Evolutionary conservation across 2,797 vertebrate genomes (phyloP).

Genomic region (Coracias cyanogaster): DNA sequence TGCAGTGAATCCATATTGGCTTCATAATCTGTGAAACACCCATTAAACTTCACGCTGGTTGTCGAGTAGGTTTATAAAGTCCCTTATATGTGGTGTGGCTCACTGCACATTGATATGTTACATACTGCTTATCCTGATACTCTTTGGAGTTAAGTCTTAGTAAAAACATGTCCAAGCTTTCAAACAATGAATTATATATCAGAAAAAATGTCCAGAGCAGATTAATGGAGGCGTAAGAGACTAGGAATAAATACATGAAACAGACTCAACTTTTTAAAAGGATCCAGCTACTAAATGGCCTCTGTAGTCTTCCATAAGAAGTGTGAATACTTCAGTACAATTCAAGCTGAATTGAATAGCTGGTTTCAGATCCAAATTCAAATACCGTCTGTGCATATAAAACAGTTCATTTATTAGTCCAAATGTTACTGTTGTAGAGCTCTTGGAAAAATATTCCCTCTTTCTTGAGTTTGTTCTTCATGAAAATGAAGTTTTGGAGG

Average conservation of each 20-base stretch:
- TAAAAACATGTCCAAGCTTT: slow-evolving; percentile 31
- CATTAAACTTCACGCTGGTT: neutral
- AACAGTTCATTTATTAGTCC: slow-evolving; percentile 77
- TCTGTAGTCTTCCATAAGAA: slow-evolving; percentile 77
- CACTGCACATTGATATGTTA: neutral
- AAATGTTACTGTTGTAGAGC: slow-evolving; percentile 74
- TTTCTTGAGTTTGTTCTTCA: slow-evolving; percentile 67
- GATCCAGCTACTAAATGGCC: slow-evolving; percentile 76
- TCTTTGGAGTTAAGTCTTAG: slow-evolving; percentile 3
- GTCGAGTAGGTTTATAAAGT: neutral
- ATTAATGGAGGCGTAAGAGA: slow-evolving; percentile 63
- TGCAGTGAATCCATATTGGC: neutral
- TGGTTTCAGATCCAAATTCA: slow-evolving; percentile 78
- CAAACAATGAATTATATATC: slow-evolving; percentile 46
- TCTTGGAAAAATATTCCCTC: slow-evolving; percentile 75
- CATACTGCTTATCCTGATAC: neutral
- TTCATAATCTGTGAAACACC: neutral
- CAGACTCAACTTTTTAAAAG: slow-evolving; percentile 62
- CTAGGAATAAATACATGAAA: slow-evolving; percentile 73
- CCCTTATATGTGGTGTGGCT: neutral
- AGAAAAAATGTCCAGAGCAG: slow-evolving; percentile 49
- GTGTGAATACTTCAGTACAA: slow-evolving; percentile 79
- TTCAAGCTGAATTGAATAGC: slow-evolving; percentile 77
- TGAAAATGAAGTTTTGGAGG: slow-evolving; percentile 63
- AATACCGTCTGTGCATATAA: slow-evolving; percentile 78